Conservation (phyloP, 2,888 invertebrate species). For the Scaeva pyrastri region DNA sequence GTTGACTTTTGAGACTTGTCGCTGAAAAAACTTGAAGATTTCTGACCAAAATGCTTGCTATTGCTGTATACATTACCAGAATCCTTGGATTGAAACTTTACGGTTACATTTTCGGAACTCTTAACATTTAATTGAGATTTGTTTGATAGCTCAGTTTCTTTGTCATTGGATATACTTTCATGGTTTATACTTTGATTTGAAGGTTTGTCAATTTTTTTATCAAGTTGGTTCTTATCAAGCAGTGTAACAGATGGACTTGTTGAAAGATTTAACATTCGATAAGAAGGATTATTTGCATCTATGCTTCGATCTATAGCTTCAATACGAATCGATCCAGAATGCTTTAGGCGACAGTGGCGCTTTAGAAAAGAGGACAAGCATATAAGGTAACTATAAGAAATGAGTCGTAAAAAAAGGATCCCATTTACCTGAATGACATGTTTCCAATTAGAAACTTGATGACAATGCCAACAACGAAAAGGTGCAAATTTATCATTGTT, state of each 20-base stretch:
- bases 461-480: conserved; percentile 91
- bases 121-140: not conserved
- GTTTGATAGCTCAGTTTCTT: not conserved
- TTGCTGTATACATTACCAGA: conserved; percentile 94
- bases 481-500: conserved; percentile 83
- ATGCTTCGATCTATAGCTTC: conserved; percentile 79
- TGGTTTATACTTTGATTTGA: not conserved
- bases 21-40: no score
- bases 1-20: not conserved
- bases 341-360: conserved; percentile 90
- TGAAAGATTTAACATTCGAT: conserved; percentile 58
- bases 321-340: conserved; percentile 88
- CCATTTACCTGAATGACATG: conserved; percentile 91
- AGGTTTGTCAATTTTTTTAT: not conserved
- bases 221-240: not conserved
- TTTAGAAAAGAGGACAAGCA: conserved; percentile 78
- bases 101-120: conserved; percentile 84
- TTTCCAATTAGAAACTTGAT: conserved; percentile 93
- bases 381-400: no score
- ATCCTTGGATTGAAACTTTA: conserved; percentile 88
- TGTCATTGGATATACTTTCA: not conserved
- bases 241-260: not conserved
- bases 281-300: conserved; percentile 56
- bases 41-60: no score
- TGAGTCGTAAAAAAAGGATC: no score